A percentile compares a stretch with the other conserved stretches of the same genome.
phyloP scores from a whole-genome alignment of 2,113 vertebrate species.

The Ardeotis arabs region DNA sequence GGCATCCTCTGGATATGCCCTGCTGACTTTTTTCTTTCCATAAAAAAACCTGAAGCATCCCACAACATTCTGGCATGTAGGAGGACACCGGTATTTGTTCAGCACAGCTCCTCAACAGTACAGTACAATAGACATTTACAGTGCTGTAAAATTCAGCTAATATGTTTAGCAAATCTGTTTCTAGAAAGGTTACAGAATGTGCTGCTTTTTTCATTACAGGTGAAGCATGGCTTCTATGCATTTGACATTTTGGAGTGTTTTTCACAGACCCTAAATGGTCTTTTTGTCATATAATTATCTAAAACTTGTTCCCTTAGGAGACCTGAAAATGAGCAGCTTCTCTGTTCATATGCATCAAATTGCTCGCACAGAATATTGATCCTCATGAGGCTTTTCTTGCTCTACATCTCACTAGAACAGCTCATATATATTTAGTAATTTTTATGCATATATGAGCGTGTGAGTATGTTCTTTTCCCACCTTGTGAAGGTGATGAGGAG shows the following conservation, averaged over 20 bases:
- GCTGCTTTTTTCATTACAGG: neutral
- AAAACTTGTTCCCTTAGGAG: neutral
- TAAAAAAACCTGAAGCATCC: neutral
- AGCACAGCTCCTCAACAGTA: neutral
- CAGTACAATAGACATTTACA: neutral
- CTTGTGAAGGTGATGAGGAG: neutral
- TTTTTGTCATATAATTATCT: constrained; percentile 30
- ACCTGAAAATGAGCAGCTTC: neutral
- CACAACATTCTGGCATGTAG: neutral
- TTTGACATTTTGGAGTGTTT: constrained; percentile 32
- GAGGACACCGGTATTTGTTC: neutral
- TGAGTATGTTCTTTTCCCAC: neutral
- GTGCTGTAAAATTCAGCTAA: neutral
- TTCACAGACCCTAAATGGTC: constrained; percentile 28
- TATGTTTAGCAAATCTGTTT: constrained; percentile 6
- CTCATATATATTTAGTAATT: neutral
- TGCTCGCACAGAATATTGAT: neutral
- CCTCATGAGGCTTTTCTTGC: neutral
- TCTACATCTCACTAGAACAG: neutral
- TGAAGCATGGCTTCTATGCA: neutral
- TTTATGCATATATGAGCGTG: neutral
- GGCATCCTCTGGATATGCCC: neutral
- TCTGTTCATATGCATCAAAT: neutral
- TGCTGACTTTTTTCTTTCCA: neutral
- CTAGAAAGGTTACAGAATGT: neutral